These are phyloP conservation scores for Zapus hudsonius DNA, from an alignment of 2,113 vertebrate species.

Conservation along the genomic window DNA sequence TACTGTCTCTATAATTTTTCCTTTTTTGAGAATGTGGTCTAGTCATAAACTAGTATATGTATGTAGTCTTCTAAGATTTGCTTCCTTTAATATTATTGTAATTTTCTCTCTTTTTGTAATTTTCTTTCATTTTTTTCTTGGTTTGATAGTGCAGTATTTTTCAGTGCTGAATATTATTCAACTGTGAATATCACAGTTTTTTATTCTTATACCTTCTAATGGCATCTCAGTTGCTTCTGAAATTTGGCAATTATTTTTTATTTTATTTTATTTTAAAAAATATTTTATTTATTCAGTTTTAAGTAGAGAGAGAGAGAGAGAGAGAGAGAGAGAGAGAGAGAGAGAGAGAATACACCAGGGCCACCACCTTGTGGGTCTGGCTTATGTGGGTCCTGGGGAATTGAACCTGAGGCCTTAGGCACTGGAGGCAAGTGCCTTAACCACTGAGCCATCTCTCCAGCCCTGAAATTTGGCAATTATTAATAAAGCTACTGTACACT, in stretches of 20 bases:
- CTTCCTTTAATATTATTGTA: background rate
- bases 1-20: background rate
- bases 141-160: background rate
- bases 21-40: background rate
- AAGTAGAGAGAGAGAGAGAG: too few species aligned
- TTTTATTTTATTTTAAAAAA: too few species aligned
- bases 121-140: background rate
- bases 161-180: background rate
- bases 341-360: too few species aligned
- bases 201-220: background rate
- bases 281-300: too few species aligned
- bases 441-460: too few species aligned
- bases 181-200: background rate
- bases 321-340: too few species aligned
- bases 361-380: too few species aligned
- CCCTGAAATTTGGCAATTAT: too few species aligned
- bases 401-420: too few species aligned
- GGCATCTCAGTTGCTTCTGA: background rate
- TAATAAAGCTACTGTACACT: background rate
- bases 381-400: too few species aligned
- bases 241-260: background rate
- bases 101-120: background rate
- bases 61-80: too few species aligned
- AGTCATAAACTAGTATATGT: background rate
- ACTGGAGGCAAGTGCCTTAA: too few species aligned